phyloP scores from a whole-genome alignment of 2,113 vertebrate species.

The Rhizomys pruinosus region DNA sequence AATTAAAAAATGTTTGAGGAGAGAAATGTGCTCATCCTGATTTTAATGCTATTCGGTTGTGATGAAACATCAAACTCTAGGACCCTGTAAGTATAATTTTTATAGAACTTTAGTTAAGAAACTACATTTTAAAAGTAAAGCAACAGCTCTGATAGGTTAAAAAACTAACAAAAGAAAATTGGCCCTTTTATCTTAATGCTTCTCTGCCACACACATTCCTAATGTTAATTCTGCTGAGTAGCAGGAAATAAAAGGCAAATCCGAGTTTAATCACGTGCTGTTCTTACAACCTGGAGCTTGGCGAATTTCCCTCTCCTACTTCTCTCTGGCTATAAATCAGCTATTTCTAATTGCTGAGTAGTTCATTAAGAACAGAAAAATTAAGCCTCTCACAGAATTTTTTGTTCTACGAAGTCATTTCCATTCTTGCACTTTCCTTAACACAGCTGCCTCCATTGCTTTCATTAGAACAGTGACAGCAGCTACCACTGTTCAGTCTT shows the following conservation, averaged over 20 bases:
- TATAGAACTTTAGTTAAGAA: not conserved
- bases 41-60: not conserved
- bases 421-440: not conserved
- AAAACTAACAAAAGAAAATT: not conserved
- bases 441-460: not conserved
- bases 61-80: not conserved
- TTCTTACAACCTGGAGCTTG: not conserved
- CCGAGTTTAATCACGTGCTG: not conserved
- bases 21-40: not conserved
- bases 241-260: not conserved
- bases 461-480: not conserved
- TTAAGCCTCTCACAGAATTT: not conserved
- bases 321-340: not conserved
- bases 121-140: not conserved
- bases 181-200: not conserved
- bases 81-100: not conserved
- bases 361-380: not conserved
- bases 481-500: not conserved
- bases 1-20: not conserved
- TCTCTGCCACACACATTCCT: not conserved
- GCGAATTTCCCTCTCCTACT: not conserved
- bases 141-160: not conserved
- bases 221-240: not conserved
- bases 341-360: not conserved
- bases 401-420: slow-evolving; percentile 1